Base-by-base conservation (phyloP, 2,797 vertebrate species). In the Sebastes paucispinis region DNA sequence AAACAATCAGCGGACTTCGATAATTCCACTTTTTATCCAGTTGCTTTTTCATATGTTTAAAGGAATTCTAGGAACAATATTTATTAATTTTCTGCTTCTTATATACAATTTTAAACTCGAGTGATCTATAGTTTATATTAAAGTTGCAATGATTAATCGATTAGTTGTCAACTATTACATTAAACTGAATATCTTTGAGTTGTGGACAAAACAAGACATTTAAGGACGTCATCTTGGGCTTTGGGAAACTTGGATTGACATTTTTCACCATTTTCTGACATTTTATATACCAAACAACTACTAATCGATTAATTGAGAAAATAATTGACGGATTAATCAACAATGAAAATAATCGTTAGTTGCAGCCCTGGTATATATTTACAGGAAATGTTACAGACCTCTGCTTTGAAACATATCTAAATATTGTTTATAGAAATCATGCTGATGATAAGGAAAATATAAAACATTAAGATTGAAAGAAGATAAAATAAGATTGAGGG, bases 331-430 rank as follows among this genome's bases (percentile, higher is more conserved):
- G 16, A 50, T 50, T 50, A 50, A 18, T 50, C 47, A 50, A 50
- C 47, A 8, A 50, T 50, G 16, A 50, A 50, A 50, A 20, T 50
- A 18, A 50, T 50, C 0, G 1, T 50, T 50, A 50, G 47, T 50
- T 50, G 47, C 47, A 50, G 0, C 47, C 47, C 47, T 50, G 0
- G 20, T 0, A 52, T 52, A n/a, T n/a, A n/a, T 52, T 52, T 0
- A 52, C 50, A n/a, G 18, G 20, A 52, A 52, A 54, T 54, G 9
- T 55, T 27, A 29, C 16, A 50, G 39, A 67, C 1, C 24, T 2
- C 24, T 50, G 8, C 18, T 1, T 50, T 50, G 18, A 47, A 39
- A 39, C 12, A 64, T 50, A 36, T 36, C 62, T 39, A 50, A 50
- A 50, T 65, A 0, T 3, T 14, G 10, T n/a, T 22, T 5, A 16